Conservation (phyloP, 2,113 vertebrate genomes). For the Oncorhynchus nerka region DNA sequence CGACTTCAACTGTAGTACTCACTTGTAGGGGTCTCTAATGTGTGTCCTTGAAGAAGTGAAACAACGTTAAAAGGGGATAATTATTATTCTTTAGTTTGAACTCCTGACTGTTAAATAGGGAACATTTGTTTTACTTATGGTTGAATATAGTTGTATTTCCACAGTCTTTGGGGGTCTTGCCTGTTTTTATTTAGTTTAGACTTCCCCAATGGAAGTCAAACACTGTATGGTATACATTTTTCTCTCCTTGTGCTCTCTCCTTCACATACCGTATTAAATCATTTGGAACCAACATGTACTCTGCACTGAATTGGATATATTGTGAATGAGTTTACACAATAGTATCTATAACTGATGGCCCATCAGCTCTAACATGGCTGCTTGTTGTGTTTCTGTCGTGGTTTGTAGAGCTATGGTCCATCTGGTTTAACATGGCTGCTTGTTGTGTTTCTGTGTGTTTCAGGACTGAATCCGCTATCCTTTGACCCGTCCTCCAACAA, state of each 20-base stretch:
- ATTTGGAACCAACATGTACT: too few relatives aligned
- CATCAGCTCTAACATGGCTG: not conserved
- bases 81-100: not conserved
- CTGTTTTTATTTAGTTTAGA: too few relatives aligned
- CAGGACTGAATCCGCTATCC: constrained; percentile 85
- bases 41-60: not conserved
- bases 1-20: too few relatives aligned
- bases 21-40: too few relatives aligned
- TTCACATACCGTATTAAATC: too few relatives aligned
- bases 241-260: too few relatives aligned
- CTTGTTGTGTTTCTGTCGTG: constrained; percentile 21
- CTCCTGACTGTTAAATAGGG: not conserved
- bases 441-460: constrained; percentile 27
- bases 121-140: not conserved
- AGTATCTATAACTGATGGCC: too few relatives aligned
- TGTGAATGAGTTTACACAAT: too few relatives aligned
- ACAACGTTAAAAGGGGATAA: not conserved
- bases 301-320: too few relatives aligned
- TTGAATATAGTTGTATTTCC: not conserved
- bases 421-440: constrained; percentile 1
- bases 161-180: not conserved
- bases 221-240: too few relatives aligned
- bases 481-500: constrained; percentile 82
- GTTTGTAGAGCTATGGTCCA: too few relatives aligned
- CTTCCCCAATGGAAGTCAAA: not conserved